A percentile compares a stretch with the other conserved stretches of the same genome.
Evolutionary conservation across 1,140 invertebrate genomes (phyloP).

Genomic region (Diabrotica virgifera): DNA sequence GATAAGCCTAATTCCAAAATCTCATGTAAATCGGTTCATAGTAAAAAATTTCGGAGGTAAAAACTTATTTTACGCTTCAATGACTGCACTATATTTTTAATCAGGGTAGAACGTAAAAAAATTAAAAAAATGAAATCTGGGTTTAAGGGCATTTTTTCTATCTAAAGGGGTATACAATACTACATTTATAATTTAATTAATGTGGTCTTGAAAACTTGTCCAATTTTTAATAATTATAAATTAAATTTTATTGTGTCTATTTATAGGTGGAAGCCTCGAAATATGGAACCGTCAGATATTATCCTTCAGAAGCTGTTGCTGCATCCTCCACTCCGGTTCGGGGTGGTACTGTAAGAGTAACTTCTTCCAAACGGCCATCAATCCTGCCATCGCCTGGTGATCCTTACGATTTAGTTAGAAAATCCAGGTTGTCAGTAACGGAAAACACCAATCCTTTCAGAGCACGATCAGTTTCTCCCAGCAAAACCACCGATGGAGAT

Average conservation of each 20-base stretch:
- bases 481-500: constrained; percentile 23
- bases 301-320: constrained; percentile 40
- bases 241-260: neutral
- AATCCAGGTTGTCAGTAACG: constrained; percentile 65
- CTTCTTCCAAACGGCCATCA: constrained; percentile 59
- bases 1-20: no score
- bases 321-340: constrained; percentile 41
- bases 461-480: constrained; percentile 32
- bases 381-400: constrained; percentile 61
- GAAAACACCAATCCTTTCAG: constrained; percentile 44
- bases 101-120: no score
- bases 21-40: no score
- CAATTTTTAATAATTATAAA: neutral
- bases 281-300: constrained; percentile 52
- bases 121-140: no score
- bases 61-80: no score
- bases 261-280: constrained; percentile 28
- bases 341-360: constrained; percentile 61
- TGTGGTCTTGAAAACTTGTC: no score
- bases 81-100: no score
- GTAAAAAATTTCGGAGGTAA: no score
- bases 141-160: no score
- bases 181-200: no score
- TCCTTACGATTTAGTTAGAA: constrained; percentile 77
- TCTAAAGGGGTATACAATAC: no score